Evolutionary conservation across 2,113 vertebrate genomes (phyloP), one percentile per base, ranked within the genome.

Genomic region (Eptesicus fuscus): DNA sequence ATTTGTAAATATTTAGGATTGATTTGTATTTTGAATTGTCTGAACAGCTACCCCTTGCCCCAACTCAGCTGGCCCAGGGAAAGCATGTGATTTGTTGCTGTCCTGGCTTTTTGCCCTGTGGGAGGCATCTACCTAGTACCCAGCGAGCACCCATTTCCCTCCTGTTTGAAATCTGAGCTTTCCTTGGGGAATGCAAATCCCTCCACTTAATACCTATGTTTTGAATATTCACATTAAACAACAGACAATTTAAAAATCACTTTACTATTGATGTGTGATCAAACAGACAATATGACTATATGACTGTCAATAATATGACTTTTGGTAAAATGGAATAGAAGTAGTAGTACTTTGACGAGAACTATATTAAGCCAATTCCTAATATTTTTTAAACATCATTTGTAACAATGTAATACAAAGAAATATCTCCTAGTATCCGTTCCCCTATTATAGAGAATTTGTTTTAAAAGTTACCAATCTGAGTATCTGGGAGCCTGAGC

Each of bases 201-300:
- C 35, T 89, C 76, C 51, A 53, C 76, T 83, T 86, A 96, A 88
- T 88, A 49, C 73, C 30, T 73, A 25, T 49, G 49, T 79, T 92
- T 90, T 91, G 88, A 88, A 83, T 90, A 73, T 13, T 91, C 83
- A 86, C 20, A 40, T 53, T 94, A 83, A 96, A 32, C 83, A 96
- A 71, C 28, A 96, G 95, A 95, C 61, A 83, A 69, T 83, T 95
- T 89, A 86, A 93, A 88, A 97, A 63, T 96, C 56, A 94, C 91
- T 96, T 95, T 94, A 83, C 78, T 96, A 94, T 87, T 71, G 91
- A 93, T 94, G 30, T 95, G 82, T 96, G 93, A 89, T 95, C 86
- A 91, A 80, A 70, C 42, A 89, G 74, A 88, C 44, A 74, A 47
- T 88, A 88, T 63, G 47, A 94, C 42, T 87, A 73, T 82, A 63